phyloP scores from a whole-genome alignment of 2,888 invertebrate species.

The Heteromurus nitidus region DNA sequence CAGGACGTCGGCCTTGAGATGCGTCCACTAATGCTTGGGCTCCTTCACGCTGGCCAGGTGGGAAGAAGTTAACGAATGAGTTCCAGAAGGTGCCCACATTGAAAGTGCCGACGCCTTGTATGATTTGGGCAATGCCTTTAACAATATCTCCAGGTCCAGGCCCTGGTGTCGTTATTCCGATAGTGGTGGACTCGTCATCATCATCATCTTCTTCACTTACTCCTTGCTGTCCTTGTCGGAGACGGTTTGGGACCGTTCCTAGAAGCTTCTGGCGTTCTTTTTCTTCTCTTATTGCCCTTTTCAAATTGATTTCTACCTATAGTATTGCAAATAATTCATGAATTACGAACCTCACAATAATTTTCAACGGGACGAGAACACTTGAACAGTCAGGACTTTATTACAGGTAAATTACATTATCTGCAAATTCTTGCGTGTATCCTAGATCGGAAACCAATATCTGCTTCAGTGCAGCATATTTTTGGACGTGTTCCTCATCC shows the following conservation, averaged over 20 bases:
- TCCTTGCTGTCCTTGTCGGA: conserved; percentile 17
- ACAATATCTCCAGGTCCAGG: conserved; percentile 25
- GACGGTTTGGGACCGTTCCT: neutral
- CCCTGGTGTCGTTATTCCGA: conserved; percentile 27
- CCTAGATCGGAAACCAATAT: conserved; percentile 30
- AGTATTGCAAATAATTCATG: no score
- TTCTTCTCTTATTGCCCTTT: conserved; percentile 35
- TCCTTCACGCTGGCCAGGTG: conserved; percentile 47
- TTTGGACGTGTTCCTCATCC: no score
- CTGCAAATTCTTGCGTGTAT: conserved; percentile 45
- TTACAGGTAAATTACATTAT: conserved; percentile 8
- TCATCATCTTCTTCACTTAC: conserved; percentile 44
- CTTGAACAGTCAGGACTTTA: no score
- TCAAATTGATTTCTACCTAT: conserved; percentile 51
- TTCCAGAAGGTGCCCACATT: conserved; percentile 35
- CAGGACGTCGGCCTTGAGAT: conserved; percentile 40
- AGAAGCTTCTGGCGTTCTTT: conserved; percentile 16
- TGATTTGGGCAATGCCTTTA: conserved; percentile 24
- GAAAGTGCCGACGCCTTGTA: conserved; percentile 37
- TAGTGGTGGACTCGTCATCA: conserved; percentile 29
- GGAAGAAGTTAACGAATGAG: conserved; percentile 61
- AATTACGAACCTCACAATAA: no score
- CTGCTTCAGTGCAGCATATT: conserved; percentile 21
- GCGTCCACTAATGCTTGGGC: conserved; percentile 54
- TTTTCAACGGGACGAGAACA: no score